Percentiles rank a stretch among this genome's conserved stretches.
phyloP scores from a whole-genome alignment of 2,888 invertebrate species.

The Melieria omissa region DNA sequence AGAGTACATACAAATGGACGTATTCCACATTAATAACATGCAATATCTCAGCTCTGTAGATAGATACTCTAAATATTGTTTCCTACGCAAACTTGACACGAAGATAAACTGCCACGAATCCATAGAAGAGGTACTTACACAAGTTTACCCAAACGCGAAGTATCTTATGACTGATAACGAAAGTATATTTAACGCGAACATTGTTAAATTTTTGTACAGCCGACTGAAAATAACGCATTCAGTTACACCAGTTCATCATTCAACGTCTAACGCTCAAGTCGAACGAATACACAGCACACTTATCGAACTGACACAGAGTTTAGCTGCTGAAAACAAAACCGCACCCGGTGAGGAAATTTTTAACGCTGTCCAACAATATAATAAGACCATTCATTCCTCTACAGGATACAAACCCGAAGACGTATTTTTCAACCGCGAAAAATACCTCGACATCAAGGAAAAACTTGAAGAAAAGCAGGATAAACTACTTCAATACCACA shows the following conservation, averaged over 20 bases:
- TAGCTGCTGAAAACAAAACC: no score
- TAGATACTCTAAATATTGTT: conserved; percentile 18
- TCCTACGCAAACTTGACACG: conserved; percentile 15
- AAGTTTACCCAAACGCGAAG: conserved; percentile 29
- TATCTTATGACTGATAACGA: conserved; percentile 16
- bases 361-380: no score
- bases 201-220: background rate
- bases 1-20: conserved; percentile 24
- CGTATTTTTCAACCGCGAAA: background rate
- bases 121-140: conserved; percentile 32
- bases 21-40: no score
- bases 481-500: no score
- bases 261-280: background rate
- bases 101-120: conserved; percentile 8
- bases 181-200: conserved; percentile 7
- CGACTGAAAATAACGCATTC: conserved; percentile 14
- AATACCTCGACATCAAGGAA: no score
- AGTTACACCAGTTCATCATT: conserved; percentile 5
- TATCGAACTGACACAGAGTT: background rate
- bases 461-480: no score
- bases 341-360: no score
- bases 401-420: conserved; percentile 7
- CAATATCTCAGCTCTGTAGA: conserved; percentile 6
- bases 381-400: background rate
- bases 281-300: background rate